Evolutionary conservation across 1,140 invertebrate species (phyloP), one percentile per base, ranked within the genome.

Genomic region (Mactra quadrangularis): DNA sequence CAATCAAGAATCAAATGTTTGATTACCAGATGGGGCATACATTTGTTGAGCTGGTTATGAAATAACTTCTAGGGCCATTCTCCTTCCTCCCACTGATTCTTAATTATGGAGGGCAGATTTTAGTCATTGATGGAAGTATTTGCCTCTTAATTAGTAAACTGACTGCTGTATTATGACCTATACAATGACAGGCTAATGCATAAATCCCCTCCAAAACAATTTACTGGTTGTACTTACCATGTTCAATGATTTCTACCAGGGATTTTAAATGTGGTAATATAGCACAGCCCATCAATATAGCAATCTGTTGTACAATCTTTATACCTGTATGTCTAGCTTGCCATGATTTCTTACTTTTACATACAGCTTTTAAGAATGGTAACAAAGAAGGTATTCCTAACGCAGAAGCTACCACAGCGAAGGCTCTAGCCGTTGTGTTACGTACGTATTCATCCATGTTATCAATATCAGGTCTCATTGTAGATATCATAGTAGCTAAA

Each of bases 401-500:
- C 75, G 99, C 99, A 13, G 98, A 99, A 0, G 99, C 99, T 0
- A 99, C 99, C 0, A 99, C 99, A 52, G 99, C 99, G 93, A 99
- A 99, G 0, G 99, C 99, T 89, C 99, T 94, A 1, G 99, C 99
- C 13, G 99, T 99, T 0, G 99, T 99, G 92, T 99, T 99, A 92
- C 99, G 94, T 0, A 99, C 99, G 88, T 99, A 99, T 94, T 99
- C 99, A 94, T 99, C 99, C 89, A 99, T 99, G 92, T 99, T 99
- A 92, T 99, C 99, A 91, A 99, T 99, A 94, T 99, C 99, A 4
- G 99, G 99, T 93, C 99, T 95, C 99, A 99, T 99, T 0, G 99
- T 99, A 0, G 99, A 99, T 89, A 99, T 99, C 99, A 99, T 99
- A 11, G 99, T 99, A 0, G 99, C 99, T 33, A 99, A 94, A 81